Evolutionary conservation across 1,140 invertebrate species (phyloP), one percentile per base, ranked within the genome.

Genomic region (Musca vetustissima): DNA sequence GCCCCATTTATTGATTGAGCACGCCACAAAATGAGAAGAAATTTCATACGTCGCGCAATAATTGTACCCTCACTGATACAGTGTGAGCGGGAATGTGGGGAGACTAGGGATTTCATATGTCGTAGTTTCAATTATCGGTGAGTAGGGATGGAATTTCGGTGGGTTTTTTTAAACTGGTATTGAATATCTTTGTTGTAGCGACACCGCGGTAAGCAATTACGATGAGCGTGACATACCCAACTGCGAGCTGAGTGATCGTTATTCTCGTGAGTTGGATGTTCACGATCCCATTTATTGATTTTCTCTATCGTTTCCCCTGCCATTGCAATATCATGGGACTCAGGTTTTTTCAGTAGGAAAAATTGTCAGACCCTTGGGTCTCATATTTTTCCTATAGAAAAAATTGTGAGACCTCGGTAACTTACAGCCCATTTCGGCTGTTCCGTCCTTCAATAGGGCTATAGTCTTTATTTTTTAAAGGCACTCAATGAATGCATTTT

Each of bases 231-330:
- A 92, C 64, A 84, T 89, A 47, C 93, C 95, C 71, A 96, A 96
- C 76, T 96, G 94, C 77, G 94, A 96, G 80, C 83, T 96, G 1
- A 95, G 92, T 75, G 93, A 95, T 74, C 87, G 93, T 64, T 93
- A 95, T 77, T 91, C 92, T 0, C 85, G 91, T 50, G 91, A 94
- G 73, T 85, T 95, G 76, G 92, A 95, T 76, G 87, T 93, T 52
- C 91, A 90, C 17, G 94, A 94, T 85, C 90, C 92, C 2, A 87
- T n/a, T n/a, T n/a, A n/a, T n/a, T n/a, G n/a, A n/a, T n/a, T n/a
- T n/a, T n/a, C n/a, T n/a, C n/a, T n/a, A n/a, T n/a, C n/a, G n/a
- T n/a, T n/a, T n/a, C n/a, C n/a, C n/a, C n/a, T n/a, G n/a, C n/a
- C n/a, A n/a, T n/a, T n/a, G n/a, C n/a, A n/a, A n/a, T n/a, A n/a